These are phyloP conservation scores for Drosophila suzukii DNA, from an alignment of 1,140 invertebrate species.

Conservation along the genomic window DNA sequence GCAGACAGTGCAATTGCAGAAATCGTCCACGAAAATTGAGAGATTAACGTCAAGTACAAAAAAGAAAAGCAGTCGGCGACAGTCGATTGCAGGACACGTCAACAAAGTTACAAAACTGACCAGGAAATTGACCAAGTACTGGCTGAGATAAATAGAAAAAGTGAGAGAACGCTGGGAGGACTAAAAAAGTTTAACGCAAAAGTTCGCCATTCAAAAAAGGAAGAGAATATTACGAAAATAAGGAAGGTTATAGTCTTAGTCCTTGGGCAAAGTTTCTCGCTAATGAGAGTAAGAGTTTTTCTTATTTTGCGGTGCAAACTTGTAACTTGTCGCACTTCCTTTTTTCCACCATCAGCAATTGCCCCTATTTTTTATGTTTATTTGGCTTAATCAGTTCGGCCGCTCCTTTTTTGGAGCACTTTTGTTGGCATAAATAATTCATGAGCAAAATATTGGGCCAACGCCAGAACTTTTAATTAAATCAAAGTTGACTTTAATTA, in stretches of 20 bases:
- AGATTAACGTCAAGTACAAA: slow-evolving; percentile 29
- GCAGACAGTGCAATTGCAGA: slow-evolving; percentile 14
- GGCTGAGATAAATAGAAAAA: slow-evolving; percentile 33
- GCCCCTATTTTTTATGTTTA: slow-evolving; percentile 34
- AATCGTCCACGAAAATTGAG: slow-evolving; percentile 28
- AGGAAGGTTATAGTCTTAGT: slow-evolving; percentile 52
- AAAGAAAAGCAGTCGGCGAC: neutral
- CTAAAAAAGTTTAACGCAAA: slow-evolving; percentile 72
- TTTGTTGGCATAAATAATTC: slow-evolving; percentile 71
- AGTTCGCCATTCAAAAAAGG: slow-evolving; percentile 59
- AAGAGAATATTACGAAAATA: slow-evolving; percentile 33
- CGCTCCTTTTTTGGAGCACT: slow-evolving; percentile 27
- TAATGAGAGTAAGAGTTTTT: slow-evolving; percentile 79
- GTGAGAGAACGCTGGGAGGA: slow-evolving; percentile 7
- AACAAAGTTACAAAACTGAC: slow-evolving; percentile 55
- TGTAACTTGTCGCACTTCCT: slow-evolving; percentile 54
- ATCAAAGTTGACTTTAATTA: slow-evolving; percentile 78
- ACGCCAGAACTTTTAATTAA: slow-evolving; percentile 74
- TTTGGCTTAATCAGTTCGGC: slow-evolving; percentile 40
- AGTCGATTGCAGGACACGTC: slow-evolving; percentile 63
- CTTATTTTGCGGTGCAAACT: slow-evolving; percentile 58
- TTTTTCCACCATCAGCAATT: slow-evolving; percentile 35
- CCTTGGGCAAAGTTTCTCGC: slow-evolving; percentile 52
- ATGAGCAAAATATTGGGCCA: slow-evolving; percentile 42
- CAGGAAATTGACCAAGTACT: slow-evolving; percentile 68